Evolutionary conservation across 2,797 vertebrate species (phyloP), one percentile per base, ranked within the genome.

Genomic region (Oophaga sylvatica): DNA sequence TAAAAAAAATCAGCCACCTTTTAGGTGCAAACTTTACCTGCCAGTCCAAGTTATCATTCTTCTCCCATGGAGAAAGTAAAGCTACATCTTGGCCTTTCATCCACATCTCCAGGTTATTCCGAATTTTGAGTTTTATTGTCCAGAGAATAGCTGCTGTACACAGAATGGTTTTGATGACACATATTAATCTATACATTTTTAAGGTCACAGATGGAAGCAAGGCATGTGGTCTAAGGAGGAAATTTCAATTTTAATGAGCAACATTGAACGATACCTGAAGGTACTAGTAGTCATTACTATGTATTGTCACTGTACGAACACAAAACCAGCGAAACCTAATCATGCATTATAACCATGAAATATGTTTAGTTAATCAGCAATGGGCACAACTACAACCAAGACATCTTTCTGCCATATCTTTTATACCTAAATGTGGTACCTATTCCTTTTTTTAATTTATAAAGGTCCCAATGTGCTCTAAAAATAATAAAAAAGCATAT

Each of bases 211-310:
- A 90, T 99, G 98, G 98, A 99, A 99, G 87, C 98, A 99, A 92
- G 98, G 98, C 31, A 99, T 99, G 98, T 99, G 98, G 98, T 99
- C 98, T 0, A 99, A 99, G 91, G 98, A 99, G 94, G 98, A 99
- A 94, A 99, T 99, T 5, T 97, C 98, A 93, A 95, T 99, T 90
- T 95, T 99, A 91, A 99, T 99, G 96, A 98, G 93, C 92, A 99
- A 99, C 94, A 99, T 99, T 84, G 97, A 99, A 62, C 95, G 93
- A 89, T 99, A 99, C 87, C 94, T 99, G 81, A 99, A 98, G 97
- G 98, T 99, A 91, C 9, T 7, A 56, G n/a, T 41, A 48, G 41
- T 57, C 26, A 41, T 73, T 59, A 56, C 10, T 26, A n/a, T 53
- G 20, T 73, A 70, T 70, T 73, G 41, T 12, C 41, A 22, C 17